Percentiles rank a stretch among this genome's conserved stretches.
These are phyloP conservation scores for Macaria liturata DNA, from an alignment of 2,888 invertebrate genomes.

Conservation along the genomic window DNA sequence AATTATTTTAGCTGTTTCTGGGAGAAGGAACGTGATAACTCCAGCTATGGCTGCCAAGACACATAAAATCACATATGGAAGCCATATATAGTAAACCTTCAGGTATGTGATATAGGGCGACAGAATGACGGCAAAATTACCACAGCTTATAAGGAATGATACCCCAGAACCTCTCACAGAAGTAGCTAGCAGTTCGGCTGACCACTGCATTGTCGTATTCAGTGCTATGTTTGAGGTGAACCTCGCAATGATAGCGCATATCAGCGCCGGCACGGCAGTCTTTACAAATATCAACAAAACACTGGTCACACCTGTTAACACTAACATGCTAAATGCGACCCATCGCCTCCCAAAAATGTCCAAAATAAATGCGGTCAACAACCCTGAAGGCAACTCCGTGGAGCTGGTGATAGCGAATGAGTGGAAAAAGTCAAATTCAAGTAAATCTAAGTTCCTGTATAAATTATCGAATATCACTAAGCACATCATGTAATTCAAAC, in stretches of 20 bases:
- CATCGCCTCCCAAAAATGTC: constrained; percentile 59
- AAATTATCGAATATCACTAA: constrained; percentile 55
- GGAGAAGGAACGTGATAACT: constrained; percentile 48
- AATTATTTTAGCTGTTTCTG: constrained; percentile 63
- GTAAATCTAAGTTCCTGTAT: constrained; percentile 52
- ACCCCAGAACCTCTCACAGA: constrained; percentile 56
- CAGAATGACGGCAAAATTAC: constrained; percentile 50
- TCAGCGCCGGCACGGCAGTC: constrained; percentile 46
- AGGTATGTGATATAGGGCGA: constrained; percentile 63
- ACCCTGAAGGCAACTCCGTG: constrained; percentile 58
- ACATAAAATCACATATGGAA: constrained; percentile 58
- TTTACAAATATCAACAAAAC: constrained; percentile 48
- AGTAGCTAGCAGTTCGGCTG: constrained; percentile 56
- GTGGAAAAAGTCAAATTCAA: constrained; percentile 57
- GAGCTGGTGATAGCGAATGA: constrained; percentile 56
- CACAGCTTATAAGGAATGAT: constrained; percentile 54
- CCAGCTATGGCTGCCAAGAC: constrained; percentile 43
- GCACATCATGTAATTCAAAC: constrained; percentile 53
- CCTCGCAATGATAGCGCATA: constrained; percentile 54
- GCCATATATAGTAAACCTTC: constrained; percentile 51
- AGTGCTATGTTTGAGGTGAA: constrained; percentile 57
- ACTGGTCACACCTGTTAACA: constrained; percentile 46
- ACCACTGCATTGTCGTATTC: constrained; percentile 54
- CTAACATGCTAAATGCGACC: constrained; percentile 47
- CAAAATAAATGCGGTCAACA: constrained; percentile 53